Evolutionary conservation across 2,113 vertebrate species (phyloP).

Genomic region (Tetrax tetrax): DNA sequence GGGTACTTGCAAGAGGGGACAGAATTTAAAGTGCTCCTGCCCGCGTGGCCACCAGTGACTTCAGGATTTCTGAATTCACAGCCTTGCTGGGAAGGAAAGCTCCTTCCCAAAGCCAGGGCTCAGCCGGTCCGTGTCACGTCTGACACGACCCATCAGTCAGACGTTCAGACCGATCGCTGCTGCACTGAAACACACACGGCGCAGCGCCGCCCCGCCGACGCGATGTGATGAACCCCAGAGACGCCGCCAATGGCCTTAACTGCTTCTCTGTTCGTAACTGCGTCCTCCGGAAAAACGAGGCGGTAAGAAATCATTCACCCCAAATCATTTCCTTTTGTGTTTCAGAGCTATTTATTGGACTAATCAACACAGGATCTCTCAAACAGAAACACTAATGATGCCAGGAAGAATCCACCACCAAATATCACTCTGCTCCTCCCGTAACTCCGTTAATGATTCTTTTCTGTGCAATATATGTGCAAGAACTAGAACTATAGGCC

Average conservation of each 20-base stretch:
- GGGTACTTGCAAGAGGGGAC: not conserved
- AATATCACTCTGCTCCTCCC: not conserved
- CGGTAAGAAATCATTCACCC: not conserved
- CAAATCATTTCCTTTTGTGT: not conserved
- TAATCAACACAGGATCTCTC: not conserved
- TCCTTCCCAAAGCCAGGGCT: not conserved
- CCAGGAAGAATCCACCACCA: not conserved
- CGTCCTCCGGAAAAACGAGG: not conserved
- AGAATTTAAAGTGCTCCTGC: not conserved
- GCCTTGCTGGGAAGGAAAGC: not conserved
- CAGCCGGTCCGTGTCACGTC: not conserved
- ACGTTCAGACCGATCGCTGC: not conserved
- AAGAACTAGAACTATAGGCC: not conserved
- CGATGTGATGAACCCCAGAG: not conserved
- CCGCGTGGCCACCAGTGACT: not conserved
- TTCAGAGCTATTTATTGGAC: not conserved
- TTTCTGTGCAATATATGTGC: not conserved
- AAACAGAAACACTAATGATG: not conserved
- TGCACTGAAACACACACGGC: not conserved
- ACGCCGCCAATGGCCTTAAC: not conserved
- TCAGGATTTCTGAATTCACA: not conserved
- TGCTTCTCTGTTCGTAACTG: not conserved
- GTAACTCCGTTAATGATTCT: not conserved
- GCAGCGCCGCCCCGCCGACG: not conserved
- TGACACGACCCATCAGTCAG: not conserved